Evolutionary conservation across 2,888 invertebrate species (phyloP), one percentile per base, ranked within the genome.

Genomic region (Drosophila dives): DNA sequence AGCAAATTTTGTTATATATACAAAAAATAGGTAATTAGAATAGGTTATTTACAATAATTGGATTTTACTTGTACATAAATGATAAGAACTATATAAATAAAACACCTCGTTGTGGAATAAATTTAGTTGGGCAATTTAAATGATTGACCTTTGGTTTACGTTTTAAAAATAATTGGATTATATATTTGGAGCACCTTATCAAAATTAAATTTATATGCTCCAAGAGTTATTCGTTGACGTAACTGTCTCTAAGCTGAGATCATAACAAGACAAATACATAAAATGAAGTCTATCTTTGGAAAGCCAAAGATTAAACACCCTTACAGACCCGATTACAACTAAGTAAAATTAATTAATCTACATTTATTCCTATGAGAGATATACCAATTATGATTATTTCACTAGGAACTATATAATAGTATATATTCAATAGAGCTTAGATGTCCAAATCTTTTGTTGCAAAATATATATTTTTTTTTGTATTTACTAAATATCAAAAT

Each of bases 141-240:
- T 33, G 5, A 26, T 49, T 48, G 48, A 34, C 12, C 5, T 6
- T 0, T 29, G 29, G 4, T 29, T 29, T 5, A 29, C 29, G 29
- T 26, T 26, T 26, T 3, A 26, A 26, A 26, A 0, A 26, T 26
- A 26, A 26, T 26, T 10, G 10, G 6, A 17, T 1, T 6, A 11
- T 50, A 50, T 29, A 73, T 45, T 20, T 62, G n/a, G 78, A 61
- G 4, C 66, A 73, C 11, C 66, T 78, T 59, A 78, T 62, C 75
- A 38, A n/a, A 5, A 29, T 20, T 15, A 2, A 20, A 12, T 32
- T 49, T 15, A 20, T 49, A 10, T 40, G 29, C n/a, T 33, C n/a
- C 69, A 69, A 49, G 61, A 61, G 54, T 36, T n/a, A 23, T 29
- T 15, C 17, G 54, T 34, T 54, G 34, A 54, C 51, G 38, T 54